Base-by-base conservation (phyloP, 2,113 vertebrate species). In the Chauna torquata region DNA sequence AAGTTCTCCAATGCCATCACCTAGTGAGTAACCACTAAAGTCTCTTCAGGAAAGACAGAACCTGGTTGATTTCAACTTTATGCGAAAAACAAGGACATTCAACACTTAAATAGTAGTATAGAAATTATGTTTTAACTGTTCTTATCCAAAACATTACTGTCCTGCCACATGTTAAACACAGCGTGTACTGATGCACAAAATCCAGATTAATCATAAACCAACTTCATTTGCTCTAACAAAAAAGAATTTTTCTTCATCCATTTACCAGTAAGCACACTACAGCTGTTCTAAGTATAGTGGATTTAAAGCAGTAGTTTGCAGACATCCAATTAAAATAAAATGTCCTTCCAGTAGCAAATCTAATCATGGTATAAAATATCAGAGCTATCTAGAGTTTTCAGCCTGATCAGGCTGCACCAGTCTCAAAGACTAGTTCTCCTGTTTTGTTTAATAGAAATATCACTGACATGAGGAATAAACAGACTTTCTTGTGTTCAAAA, bases 201-300 rank as follows among this genome's bases (percentile, higher is more conserved):
- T 34, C 77, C 44, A 86, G 52, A 71, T 89, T 86, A 96, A 82
- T 82, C 75, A 76, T 88, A 90, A 93, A 23, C 28, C 49, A 88
- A 49, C 15, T 68, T 81, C 1, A 75, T 45, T 81, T 84, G 12
- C 15, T 36, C 3, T 25, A 32, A 20, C 0, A 4, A 92, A 84
- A 44, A 55, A 49, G 7, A 40, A 4, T 45, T 76, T 77, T 89
- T 27, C 28, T 68, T 87, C 23, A 91, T 50, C 18, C 3, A 55
- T 17, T 75, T 32, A 71, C 69, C 15, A 61, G 40, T 50, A 58
- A 45, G 0, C 16, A 4, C 7, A 77, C 17, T n/a, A 34, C 5
- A 70, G 18, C 22, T 78, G 8, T 61, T 64, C 0, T 9, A 64
- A 64, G 28, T n/a, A 71, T 23, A 10, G 18, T 34, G 7, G 23